Percentiles rank a stretch among this genome's conserved stretches.
Evolutionary conservation across 2,113 vertebrate genomes (phyloP).

Genomic region (Centropus unirufus): DNA sequence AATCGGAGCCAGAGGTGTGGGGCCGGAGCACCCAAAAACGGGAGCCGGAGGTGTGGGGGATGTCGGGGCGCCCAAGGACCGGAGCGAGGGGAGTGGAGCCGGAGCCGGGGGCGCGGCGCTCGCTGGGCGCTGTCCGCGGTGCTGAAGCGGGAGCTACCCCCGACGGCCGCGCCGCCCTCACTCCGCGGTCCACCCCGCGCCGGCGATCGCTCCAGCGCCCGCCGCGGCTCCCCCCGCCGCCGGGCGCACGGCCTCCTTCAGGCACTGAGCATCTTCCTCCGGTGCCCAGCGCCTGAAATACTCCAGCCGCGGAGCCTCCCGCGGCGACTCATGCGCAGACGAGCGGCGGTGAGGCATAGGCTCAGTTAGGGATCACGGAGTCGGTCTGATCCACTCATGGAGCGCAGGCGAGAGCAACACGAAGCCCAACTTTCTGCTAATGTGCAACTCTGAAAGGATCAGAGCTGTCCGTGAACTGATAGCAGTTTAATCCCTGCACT

Average conservation of each 20-base stretch:
- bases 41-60: neutral
- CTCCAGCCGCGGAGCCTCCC: constrained; percentile 17
- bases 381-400: neutral
- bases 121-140: constrained; percentile 81
- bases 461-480: neutral
- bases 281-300: neutral
- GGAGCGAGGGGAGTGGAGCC: too few relatives aligned
- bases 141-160: constrained; percentile 68
- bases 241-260: neutral
- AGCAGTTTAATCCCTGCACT: neutral
- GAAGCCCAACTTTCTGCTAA: neutral
- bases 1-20: too few relatives aligned
- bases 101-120: neutral
- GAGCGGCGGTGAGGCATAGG: constrained; percentile 1
- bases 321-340: constrained; percentile 17
- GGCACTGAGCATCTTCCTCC: constrained; percentile 5
- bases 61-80: too few relatives aligned
- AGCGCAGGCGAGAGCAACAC: neutral
- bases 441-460: neutral
- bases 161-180: neutral
- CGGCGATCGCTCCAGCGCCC: neutral
- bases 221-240: neutral
- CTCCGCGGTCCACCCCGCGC: neutral
- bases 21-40: too few relatives aligned
- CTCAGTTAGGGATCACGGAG: neutral